These are phyloP conservation scores for Micromesistius poutassou DNA, from an alignment of 2,797 vertebrate genomes.

Conservation along the genomic window DNA sequence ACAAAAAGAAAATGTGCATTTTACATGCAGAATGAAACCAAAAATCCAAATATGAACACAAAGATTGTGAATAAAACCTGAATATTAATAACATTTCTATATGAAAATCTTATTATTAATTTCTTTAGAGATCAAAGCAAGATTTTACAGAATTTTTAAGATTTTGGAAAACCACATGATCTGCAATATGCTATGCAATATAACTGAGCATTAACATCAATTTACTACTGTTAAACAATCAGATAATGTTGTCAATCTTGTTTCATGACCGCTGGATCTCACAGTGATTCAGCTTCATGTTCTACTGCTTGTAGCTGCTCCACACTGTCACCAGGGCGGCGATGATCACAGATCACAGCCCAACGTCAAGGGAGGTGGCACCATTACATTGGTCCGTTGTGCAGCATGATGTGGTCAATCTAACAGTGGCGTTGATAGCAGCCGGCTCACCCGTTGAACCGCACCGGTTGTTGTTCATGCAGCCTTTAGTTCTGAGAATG, in stretches of 20 bases:
- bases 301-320: conserved; percentile 24
- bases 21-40: too few relatives aligned
- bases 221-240: too few relatives aligned
- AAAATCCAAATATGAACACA: too few relatives aligned
- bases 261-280: neutral
- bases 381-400: conserved; percentile 43
- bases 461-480: conserved; percentile 31
- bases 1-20: too few relatives aligned
- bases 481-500: conserved; percentile 29
- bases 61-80: too few relatives aligned
- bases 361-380: conserved; percentile 37
- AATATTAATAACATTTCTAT: too few relatives aligned
- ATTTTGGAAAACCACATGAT: neutral
- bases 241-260: neutral
- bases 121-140: too few relatives aligned
- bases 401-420: conserved; percentile 50
- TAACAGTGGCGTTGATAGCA: neutral
- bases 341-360: conserved; percentile 31
- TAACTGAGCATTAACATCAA: neutral
- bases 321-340: conserved; percentile 27
- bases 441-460: conserved; percentile 1
- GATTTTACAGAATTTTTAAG: neutral
- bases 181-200: too few relatives aligned
- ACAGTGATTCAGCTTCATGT: neutral
- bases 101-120: too few relatives aligned